Base-by-base conservation (phyloP, 2,113 vertebrate species). In the Parotia lawesii region DNA sequence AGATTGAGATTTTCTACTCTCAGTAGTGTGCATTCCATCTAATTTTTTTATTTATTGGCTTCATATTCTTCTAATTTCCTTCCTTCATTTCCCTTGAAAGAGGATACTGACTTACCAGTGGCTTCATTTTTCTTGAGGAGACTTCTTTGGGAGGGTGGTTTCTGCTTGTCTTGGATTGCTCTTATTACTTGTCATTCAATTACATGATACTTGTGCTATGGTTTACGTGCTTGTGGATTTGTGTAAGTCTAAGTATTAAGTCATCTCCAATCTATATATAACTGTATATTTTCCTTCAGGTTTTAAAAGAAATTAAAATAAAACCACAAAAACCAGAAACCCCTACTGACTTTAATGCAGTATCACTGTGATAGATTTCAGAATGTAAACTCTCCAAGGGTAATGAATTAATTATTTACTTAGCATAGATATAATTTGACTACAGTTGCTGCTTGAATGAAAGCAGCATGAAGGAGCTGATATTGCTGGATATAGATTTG, bases 301-400 rank as follows among this genome's bases (percentile, higher is more conserved):
- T 73, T 61, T 94, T 82, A 70, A 76, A 85, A 65, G 33, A 77
- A 53, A 62, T 42, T 51, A 66, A 64, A 89, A 64, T 31, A 62
- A 62, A 42, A 12, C 0, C 37, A 23, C 5, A 15, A 21, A 60
- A 47, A 4, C 1, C 1, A 7, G 72, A 75, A 35, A 1, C 3
- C 11, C 16, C 42, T 81, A 31, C 33, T 72, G 13, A 10, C 15
- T 94, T 77, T 62, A 73, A 73, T n/a, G 35, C 9, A 91, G 15
- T 50, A 35, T 74, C n/a, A 31, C 19, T 69, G 6, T 76, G 47
- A 57, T 70, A 66, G 33, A 44, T 66, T 94, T 83, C 51, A 76
- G 71, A 76, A 73, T 62, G 35, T 47, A 75, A 91, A 19, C 5
- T 56, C 31, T 81, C 62, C 12, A 72, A 53, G 19, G 22, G 5